Conservation (phyloP, 2,888 invertebrate genomes). For the Suillia variegata region DNA sequence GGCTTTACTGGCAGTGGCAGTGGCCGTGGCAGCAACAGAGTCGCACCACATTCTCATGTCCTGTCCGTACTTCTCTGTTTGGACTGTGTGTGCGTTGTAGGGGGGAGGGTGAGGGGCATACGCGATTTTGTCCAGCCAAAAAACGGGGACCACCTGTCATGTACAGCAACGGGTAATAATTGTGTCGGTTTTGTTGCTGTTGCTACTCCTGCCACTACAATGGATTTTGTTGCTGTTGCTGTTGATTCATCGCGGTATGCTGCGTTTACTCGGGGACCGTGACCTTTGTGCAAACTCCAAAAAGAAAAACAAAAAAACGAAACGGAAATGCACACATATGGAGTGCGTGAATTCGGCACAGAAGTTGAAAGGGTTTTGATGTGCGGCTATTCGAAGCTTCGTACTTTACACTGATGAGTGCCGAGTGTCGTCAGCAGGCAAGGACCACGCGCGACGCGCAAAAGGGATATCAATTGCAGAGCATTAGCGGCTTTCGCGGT, state of each 20-base stretch:
- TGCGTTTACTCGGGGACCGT: neutral
- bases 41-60: conserved; percentile 28
- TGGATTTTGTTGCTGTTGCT: neutral
- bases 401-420: neutral
- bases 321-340: neutral
- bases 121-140: neutral
- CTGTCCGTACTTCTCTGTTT: neutral
- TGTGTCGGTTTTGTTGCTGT: neutral
- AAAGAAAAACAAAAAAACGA: no score
- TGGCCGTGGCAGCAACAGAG: no score
- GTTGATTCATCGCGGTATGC: neutral
- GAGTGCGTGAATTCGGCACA: neutral
- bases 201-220: neutral
- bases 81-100: neutral
- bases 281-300: neutral
- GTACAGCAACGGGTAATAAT: conserved; percentile 3
- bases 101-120: neutral
- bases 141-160: conserved; percentile 1
- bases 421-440: neutral
- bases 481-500: conserved; percentile 55
- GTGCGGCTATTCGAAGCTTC: neutral
- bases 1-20: no score
- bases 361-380: neutral
- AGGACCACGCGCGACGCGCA: no score
- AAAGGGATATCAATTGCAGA: conserved; percentile 28